Conservation (phyloP, 2,888 invertebrate species). For the Eustalomyia histrio region DNA sequence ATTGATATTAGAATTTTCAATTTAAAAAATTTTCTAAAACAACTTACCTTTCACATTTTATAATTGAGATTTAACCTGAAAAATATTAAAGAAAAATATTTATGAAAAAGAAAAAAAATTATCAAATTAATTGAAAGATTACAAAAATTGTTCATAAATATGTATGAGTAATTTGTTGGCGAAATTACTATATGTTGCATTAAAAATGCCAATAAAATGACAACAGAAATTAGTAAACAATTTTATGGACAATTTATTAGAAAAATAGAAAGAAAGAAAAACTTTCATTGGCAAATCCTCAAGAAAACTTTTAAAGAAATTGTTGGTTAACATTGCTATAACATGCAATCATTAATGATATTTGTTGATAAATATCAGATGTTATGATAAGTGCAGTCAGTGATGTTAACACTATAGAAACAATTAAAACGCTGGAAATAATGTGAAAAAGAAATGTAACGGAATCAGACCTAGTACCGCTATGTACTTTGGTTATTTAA, state of each 20-base stretch:
- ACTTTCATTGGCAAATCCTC: slow-evolving; percentile 34
- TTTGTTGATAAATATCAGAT: too few relatives aligned
- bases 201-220: slow-evolving; percentile 47
- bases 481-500: too few relatives aligned
- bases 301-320: neutral
- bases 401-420: too few relatives aligned
- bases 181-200: neutral
- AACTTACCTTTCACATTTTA: slow-evolving; percentile 45
- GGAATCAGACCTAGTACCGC: too few relatives aligned
- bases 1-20: too few relatives aligned
- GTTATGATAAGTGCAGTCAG: too few relatives aligned
- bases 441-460: too few relatives aligned
- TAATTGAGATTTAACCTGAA: slow-evolving; percentile 3
- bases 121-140: slow-evolving; percentile 47
- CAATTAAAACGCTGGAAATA: too few relatives aligned
- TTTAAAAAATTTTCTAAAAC: neutral
- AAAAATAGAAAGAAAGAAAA: slow-evolving; percentile 34
- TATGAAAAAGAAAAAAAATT: neutral
- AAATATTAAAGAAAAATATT: slow-evolving; percentile 9
- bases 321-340: neutral
- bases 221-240: slow-evolving; percentile 52
- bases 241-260: slow-evolving; percentile 57
- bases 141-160: slow-evolving; percentile 15
- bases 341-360: slow-evolving; percentile 9
- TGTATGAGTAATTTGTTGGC: slow-evolving; percentile 8